Evolutionary conservation across 2,797 vertebrate genomes (phyloP).

Genomic region (Holocentrus rufus): DNA sequence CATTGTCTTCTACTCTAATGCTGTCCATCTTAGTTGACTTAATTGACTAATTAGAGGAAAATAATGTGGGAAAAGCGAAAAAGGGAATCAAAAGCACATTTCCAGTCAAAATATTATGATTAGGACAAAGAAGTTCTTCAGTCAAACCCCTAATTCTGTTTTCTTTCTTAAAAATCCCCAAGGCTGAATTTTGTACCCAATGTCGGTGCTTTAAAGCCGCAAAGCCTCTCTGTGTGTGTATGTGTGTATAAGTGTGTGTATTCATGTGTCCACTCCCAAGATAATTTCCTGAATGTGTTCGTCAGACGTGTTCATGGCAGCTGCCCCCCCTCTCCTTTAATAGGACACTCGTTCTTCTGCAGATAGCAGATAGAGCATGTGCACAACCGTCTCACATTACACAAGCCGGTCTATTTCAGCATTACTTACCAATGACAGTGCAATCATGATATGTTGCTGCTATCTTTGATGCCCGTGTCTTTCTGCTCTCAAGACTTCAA

Average conservation of each 20-base stretch:
- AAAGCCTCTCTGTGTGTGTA: background rate
- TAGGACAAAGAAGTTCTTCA: background rate
- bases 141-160: background rate
- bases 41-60: slow-evolving; percentile 38
- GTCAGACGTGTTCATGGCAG: slow-evolving; percentile 5
- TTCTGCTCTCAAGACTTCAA: slow-evolving; percentile 14
- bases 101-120: background rate
- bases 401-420: slow-evolving; percentile 8
- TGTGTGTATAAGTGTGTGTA: background rate
- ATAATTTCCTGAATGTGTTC: background rate
- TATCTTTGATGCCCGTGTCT: slow-evolving; percentile 15
- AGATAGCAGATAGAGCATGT: background rate
- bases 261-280: background rate
- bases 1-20: slow-evolving; percentile 5
- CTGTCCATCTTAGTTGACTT: slow-evolving; percentile 32
- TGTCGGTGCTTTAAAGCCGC: background rate
- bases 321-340: background rate
- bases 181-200: background rate
- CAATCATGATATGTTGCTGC: slow-evolving; percentile 17
- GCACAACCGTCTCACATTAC: slow-evolving; percentile 1
- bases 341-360: background rate
- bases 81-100: background rate
- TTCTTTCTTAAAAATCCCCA: background rate
- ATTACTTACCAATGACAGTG: slow-evolving; percentile 11
- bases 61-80: background rate